Conservation (phyloP, 1,140 invertebrate species). For the Drosophila setifemur region DNA sequence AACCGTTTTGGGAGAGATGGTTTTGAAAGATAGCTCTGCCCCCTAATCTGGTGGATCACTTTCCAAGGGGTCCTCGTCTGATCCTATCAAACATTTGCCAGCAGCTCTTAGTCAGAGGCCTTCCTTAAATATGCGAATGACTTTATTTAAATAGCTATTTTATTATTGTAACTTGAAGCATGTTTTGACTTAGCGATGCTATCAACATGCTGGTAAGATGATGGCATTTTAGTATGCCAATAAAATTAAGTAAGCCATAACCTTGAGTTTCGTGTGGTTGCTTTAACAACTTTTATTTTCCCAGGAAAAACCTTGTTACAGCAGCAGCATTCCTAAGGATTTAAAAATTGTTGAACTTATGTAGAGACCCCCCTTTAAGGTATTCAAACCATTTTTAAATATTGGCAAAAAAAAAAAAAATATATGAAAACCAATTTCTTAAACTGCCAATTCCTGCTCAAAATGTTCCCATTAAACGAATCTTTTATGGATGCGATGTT, state of each 20-base stretch:
- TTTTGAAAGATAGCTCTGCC: conserved; percentile 30
- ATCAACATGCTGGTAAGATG: neutral
- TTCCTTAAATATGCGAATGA: neutral
- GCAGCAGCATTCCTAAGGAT: too few relatives aligned
- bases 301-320: neutral
- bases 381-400: too few relatives aligned
- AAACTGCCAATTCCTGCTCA: neutral
- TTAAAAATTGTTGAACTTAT: neutral
- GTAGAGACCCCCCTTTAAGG: too few relatives aligned
- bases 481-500: neutral
- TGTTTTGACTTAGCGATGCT: neutral
- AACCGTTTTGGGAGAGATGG: conserved; percentile 38
- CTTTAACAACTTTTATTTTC: conserved; percentile 4
- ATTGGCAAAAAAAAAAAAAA: too few relatives aligned
- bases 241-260: neutral
- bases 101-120: neutral
- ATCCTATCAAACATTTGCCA: conserved; percentile 12
- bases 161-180: neutral
- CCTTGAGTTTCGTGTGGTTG: neutral
- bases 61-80: conserved; percentile 12
- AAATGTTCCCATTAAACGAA: conserved; percentile 16
- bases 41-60: conserved; percentile 26
- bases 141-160: conserved; percentile 16
- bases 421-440: too few relatives aligned
- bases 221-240: neutral